Base-by-base conservation (phyloP, 1,140 invertebrate genomes). In the Aphaenogaster floridana region DNA sequence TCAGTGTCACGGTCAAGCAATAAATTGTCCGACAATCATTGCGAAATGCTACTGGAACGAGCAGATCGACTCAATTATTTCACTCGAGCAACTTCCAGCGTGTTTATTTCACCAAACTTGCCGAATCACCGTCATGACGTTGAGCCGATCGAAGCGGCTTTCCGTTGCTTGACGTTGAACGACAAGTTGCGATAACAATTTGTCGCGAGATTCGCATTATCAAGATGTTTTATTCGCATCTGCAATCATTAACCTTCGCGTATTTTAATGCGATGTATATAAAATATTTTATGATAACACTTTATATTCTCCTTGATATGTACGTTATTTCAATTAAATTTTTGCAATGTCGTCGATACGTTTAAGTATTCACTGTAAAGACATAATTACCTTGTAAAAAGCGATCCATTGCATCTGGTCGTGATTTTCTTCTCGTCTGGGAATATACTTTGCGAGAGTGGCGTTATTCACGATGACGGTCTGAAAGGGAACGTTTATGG, bases 351-450 rank as follows among this genome's bases (percentile, higher is more conserved):
- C n/a, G 42, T 71, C n/a, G 42, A 48, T 28, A 45, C 6, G 45
- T 39, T 11, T 36, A 63, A 39, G 34, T 48, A 21, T 74, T 83
- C 9, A 15, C 17, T 9, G 50, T 28, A 28, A 69, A 57, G n/a
- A 13, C 42, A 74, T 64, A 72, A 61, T 93, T 93, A 96, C 95
- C 94, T 96, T 96, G 93, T 96, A 97, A 93, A 97, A 97, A 88
- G 96, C 96, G 71, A 97, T 96, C 96, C 96, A 97, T 92, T 96
- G 96, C 66, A 95, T 88, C 87, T 97, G 96, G 90, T 97, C 96
- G 94, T 97, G 96, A 86, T 86, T 96, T 95, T 71, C 94, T 96
- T 93, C 93, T 93, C 68, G 95, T 94, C 91, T 92, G 77, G 96
- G 96, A 61, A 96, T 92, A 88, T 96, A 94, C 69, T 96, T 95